Conservation (phyloP, 2,797 vertebrate genomes). For the Enteromius afrohamiltoni region DNA sequence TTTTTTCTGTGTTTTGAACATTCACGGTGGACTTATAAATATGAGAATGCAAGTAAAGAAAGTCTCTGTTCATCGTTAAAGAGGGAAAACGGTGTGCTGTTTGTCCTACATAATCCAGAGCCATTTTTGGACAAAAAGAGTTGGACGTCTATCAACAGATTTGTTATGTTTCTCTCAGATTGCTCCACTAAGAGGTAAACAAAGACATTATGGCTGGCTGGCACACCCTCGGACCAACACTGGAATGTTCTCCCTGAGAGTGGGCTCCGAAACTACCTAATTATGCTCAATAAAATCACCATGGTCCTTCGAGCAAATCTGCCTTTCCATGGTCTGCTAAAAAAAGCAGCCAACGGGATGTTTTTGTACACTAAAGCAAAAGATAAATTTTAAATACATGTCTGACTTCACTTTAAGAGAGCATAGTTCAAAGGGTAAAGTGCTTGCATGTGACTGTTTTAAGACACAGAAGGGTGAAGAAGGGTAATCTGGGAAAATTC, state of each 20-base stretch:
- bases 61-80: not conserved
- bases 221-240: slow-evolving; percentile 55
- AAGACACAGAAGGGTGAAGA: not conserved
- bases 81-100: not conserved
- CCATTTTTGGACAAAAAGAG: slow-evolving; percentile 35
- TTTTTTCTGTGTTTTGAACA: not conserved
- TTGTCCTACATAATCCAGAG: slow-evolving; percentile 3
- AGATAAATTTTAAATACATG: slow-evolving; percentile 42
- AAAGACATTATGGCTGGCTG: slow-evolving; percentile 56
- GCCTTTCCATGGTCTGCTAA: slow-evolving; percentile 48
- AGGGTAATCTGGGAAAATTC: not conserved
- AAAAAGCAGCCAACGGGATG: slow-evolving; percentile 28
- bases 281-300: slow-evolving; percentile 59
- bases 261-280: slow-evolving; percentile 59
- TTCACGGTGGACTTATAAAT: not conserved
- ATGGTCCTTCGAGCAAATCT: slow-evolving; percentile 48
- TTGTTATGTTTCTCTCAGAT: slow-evolving; percentile 39
- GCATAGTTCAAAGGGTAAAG: slow-evolving; percentile 14
- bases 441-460: slow-evolving; percentile 26
- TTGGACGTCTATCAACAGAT: slow-evolving; percentile 43
- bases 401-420: not conserved
- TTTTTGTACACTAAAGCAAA: slow-evolving; percentile 34
- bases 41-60: not conserved
- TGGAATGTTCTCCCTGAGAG: slow-evolving; percentile 62
- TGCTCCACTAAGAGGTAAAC: slow-evolving; percentile 57